Conservation (phyloP, 2,888 invertebrate species). For the Ophonus ardosiacus region DNA sequence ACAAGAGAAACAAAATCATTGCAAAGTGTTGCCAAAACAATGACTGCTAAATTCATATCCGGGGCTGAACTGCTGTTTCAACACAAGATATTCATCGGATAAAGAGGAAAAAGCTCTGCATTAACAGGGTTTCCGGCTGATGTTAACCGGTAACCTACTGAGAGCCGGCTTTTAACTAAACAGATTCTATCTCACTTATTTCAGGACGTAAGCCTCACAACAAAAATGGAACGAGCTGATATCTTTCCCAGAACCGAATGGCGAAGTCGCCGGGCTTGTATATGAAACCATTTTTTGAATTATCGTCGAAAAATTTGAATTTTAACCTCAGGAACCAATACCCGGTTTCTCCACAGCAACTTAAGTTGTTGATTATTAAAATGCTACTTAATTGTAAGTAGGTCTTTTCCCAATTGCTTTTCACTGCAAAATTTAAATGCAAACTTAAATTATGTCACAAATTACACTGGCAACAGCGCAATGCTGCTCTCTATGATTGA, state of each 20-base stretch:
- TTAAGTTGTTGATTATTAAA: no score
- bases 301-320: no score
- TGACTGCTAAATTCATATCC: slow-evolving; percentile 70
- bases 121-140: slow-evolving; percentile 70
- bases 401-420: no score
- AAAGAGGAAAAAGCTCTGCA: slow-evolving; percentile 71
- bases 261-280: no score
- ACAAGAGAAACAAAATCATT: slow-evolving; percentile 28
- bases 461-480: no score
- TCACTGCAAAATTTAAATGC: no score
- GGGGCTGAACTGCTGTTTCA: slow-evolving; percentile 69
- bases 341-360: no score
- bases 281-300: neutral
- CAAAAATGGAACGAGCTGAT: neutral
- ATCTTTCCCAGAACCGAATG: neutral
- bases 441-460: no score
- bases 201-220: neutral
- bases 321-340: no score
- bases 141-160: slow-evolving; percentile 69
- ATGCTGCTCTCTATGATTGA: no score
- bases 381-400: no score
- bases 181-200: neutral
- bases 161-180: slow-evolving; percentile 55
- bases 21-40: slow-evolving; percentile 68
- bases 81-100: slow-evolving; percentile 67